Conservation (phyloP, 2,888 invertebrate species). For the Heterodera filipjevi region DNA sequence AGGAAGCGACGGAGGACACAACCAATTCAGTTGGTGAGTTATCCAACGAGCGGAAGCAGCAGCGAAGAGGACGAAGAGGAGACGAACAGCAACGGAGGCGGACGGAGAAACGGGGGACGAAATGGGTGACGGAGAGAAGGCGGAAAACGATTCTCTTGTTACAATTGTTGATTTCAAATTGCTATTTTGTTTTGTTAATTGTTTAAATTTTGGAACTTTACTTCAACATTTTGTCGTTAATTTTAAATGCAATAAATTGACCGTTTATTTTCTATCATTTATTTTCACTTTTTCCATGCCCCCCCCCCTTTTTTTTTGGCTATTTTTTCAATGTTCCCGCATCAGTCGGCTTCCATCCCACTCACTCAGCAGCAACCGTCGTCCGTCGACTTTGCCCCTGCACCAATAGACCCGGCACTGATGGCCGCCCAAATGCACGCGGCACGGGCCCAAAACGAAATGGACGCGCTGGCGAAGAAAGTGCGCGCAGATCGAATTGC, state of each 20-base stretch:
- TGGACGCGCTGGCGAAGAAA: not conserved
- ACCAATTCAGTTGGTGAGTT: not conserved
- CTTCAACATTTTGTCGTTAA: no score
- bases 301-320: not conserved
- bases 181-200: no score
- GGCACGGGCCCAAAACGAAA: constrained; percentile 2
- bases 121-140: not conserved
- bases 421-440: constrained; percentile 8
- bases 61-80: not conserved
- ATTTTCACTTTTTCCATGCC: not conserved
- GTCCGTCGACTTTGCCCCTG: not conserved
- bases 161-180: no score
- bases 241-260: no score
- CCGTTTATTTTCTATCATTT: not conserved
- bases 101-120: not conserved
- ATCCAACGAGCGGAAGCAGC: not conserved
- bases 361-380: not conserved
- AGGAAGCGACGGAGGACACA: constrained; percentile 9
- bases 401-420: constrained; percentile 3
- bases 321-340: not conserved
- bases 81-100: not conserved
- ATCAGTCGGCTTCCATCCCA: not conserved
- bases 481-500: constrained; percentile 15
- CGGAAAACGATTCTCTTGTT: no score
- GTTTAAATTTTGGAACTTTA: no score